A percentile compares a stretch with the other conserved stretches of the same genome.
Conservation (phyloP, 2,888 invertebrate genomes). For the Molanna angustata region DNA sequence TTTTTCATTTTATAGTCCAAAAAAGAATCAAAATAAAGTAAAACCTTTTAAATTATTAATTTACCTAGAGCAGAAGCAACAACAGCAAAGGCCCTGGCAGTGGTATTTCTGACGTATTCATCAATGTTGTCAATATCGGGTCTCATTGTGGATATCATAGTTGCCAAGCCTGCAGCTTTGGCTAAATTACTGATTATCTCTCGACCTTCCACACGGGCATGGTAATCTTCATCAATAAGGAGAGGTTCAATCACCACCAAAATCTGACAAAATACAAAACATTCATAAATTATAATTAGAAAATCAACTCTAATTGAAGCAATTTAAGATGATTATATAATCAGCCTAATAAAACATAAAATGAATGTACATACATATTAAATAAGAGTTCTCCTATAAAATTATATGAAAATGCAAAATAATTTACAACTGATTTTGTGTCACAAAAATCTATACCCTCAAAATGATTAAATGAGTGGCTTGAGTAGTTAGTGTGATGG, state of each 20-base stretch:
- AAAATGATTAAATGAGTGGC: no score
- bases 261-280: slow-evolving; percentile 68
- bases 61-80: slow-evolving; percentile 95
- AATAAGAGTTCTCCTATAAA: no score
- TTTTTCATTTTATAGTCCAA: not conserved
- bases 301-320: no score
- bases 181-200: slow-evolving; percentile 99
- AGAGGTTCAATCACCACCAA: slow-evolving; percentile 98
- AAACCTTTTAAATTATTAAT: slow-evolving; percentile 6
- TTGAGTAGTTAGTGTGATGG: no score
- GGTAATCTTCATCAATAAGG: slow-evolving; percentile 99
- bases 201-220: slow-evolving; percentile 98
- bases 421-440: no score
- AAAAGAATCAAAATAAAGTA: not conserved
- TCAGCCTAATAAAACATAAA: no score
- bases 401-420: no score
- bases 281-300: no score
- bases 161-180: slow-evolving; percentile 98
- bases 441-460: no score
- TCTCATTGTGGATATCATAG: slow-evolving; percentile 99
- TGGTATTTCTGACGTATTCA: slow-evolving; percentile 99
- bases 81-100: slow-evolving; percentile 99
- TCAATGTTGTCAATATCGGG: slow-evolving; percentile 99
- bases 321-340: no score
- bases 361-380: no score